Evolutionary conservation across 1,140 invertebrate genomes (phyloP).

Genomic region (Ridgeia piscesae): DNA sequence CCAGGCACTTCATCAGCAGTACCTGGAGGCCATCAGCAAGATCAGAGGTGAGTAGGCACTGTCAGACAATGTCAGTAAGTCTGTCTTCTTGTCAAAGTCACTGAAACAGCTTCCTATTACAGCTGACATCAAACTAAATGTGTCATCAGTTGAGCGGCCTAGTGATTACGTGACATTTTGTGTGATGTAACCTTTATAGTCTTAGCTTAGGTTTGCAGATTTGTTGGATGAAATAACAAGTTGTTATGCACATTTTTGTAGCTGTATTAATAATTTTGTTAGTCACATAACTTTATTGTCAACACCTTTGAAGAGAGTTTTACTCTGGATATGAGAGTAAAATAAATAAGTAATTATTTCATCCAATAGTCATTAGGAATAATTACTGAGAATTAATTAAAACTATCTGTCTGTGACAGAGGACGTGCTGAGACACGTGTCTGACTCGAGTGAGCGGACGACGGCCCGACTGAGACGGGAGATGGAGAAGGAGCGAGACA

Average conservation of each 20-base stretch:
- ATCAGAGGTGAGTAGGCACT: slow-evolving; percentile 38
- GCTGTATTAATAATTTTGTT: too few species aligned
- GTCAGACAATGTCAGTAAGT: neutral
- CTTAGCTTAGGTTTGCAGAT: too few species aligned
- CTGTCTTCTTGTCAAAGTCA: neutral
- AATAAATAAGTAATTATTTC: too few species aligned
- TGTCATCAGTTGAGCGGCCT: too few species aligned
- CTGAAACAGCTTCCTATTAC: neutral
- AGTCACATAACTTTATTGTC: too few species aligned
- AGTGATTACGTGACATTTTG: too few species aligned
- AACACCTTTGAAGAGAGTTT: too few species aligned
- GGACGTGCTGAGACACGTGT: slow-evolving; percentile 44
- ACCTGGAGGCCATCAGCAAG: slow-evolving; percentile 41
- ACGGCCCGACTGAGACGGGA: slow-evolving; percentile 35
- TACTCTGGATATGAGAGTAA: too few species aligned
- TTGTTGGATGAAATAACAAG: too few species aligned
- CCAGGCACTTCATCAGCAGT: slow-evolving; percentile 37
- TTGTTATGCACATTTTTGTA: too few species aligned
- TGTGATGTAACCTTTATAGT: too few species aligned
- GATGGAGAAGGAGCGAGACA: slow-evolving; percentile 35
- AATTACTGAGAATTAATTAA: neutral
- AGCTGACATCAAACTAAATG: neutral
- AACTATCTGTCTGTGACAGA: slow-evolving; percentile 30
- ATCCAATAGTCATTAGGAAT: too few species aligned
- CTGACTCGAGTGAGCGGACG: slow-evolving; percentile 38